These are phyloP conservation scores for Helicoverpa armigera DNA, from an alignment of 1,140 invertebrate genomes.

Conservation along the genomic window DNA sequence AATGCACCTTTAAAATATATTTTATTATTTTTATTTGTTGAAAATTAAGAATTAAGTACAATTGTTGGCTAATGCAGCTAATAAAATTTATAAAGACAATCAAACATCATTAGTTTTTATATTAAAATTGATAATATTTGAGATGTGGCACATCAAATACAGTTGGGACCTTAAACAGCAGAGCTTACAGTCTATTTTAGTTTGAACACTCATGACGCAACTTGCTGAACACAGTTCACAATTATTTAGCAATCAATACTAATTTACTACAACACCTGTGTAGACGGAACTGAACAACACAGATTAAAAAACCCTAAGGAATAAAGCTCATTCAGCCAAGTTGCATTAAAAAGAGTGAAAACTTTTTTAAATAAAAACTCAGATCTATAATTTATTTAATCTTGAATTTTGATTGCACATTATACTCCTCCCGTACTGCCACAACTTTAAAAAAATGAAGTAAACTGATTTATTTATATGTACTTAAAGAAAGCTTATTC, in stretches of 20 bases:
- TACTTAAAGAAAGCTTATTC: constrained; percentile 69
- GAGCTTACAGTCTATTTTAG: constrained; percentile 19
- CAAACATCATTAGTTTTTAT: background rate
- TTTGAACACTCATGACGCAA: constrained; percentile 8
- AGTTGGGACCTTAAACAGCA: constrained; percentile 42
- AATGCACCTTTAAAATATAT: background rate
- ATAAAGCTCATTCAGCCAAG: constrained; percentile 11
- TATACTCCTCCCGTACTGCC: constrained; percentile 59
- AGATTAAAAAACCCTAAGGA: background rate
- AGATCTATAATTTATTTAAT: constrained; percentile 71
- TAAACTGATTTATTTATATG: constrained; percentile 59
- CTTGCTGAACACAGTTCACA: background rate
- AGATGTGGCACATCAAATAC: constrained; percentile 17
- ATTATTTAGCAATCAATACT: background rate
- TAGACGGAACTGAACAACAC: background rate
- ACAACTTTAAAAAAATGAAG: constrained; percentile 51
- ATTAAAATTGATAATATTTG: too few species aligned
- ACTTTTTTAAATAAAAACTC: constrained; percentile 57
- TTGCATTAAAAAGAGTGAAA: constrained; percentile 17
- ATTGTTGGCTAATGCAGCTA: background rate
- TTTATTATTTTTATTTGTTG: background rate
- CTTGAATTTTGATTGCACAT: constrained; percentile 74
- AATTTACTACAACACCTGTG: background rate
- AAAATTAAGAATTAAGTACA: constrained; percentile 2
- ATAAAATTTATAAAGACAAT: background rate